Percentiles rank a stretch among this genome's conserved stretches.
These are phyloP conservation scores for Resseliella maxima DNA, from an alignment of 2,888 invertebrate genomes.

Conservation along the genomic window DNA sequence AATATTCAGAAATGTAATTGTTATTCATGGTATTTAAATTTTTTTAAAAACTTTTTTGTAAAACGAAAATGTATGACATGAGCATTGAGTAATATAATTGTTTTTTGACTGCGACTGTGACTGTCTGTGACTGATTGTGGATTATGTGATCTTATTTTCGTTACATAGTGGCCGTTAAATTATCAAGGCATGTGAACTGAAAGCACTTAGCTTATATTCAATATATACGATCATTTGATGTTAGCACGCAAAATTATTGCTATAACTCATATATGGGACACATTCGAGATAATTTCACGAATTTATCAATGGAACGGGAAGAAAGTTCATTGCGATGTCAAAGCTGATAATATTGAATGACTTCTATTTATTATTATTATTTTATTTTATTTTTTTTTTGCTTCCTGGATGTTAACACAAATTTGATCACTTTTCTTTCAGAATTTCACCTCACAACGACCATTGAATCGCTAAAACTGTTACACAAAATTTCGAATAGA, in stretches of 20 bases:
- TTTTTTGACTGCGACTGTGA: not conserved
- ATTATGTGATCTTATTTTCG: not conserved
- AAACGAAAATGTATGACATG: not conserved
- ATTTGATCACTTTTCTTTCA: not conserved
- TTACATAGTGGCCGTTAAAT: not conserved
- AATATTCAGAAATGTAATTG: not conserved
- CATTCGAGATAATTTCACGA: not conserved
- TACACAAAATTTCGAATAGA: not conserved
- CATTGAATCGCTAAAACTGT: not conserved
- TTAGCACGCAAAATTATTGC: not conserved
- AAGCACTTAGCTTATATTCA: too few relatives aligned
- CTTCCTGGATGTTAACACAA: not conserved
- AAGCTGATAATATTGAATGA: not conserved
- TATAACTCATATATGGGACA: not conserved
- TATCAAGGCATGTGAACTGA: not conserved
- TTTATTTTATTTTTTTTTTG: not conserved
- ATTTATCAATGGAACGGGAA: not conserved
- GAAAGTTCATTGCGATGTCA: constrained; percentile 10
- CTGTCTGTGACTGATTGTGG: not conserved
- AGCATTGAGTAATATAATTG: not conserved
- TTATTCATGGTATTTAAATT: constrained; percentile 34
- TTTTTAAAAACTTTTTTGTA: not conserved
- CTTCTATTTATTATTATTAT: not conserved
- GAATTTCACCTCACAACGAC: not conserved
- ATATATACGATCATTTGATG: not conserved